Conservation (phyloP, 35 echinoderm and acorn worm genomes). For the Ptychodera flava region DNA sequence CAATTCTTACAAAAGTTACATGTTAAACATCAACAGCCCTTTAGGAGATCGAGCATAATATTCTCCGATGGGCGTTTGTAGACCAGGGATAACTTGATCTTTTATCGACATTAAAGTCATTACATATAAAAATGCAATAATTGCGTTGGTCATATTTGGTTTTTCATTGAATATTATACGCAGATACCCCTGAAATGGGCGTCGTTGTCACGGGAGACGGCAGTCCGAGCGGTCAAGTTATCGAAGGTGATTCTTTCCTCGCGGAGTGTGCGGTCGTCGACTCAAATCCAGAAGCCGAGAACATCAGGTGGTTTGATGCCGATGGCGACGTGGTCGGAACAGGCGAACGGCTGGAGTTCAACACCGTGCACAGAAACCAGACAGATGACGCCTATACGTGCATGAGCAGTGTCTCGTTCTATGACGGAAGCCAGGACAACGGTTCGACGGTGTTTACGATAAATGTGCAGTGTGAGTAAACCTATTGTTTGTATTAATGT, state of each 20-base stretch:
- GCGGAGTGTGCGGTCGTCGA: neutral
- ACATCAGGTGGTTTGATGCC: neutral
- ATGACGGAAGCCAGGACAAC: neutral
- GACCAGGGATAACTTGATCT: no score
- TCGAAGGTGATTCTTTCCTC: neutral
- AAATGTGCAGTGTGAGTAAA: neutral
- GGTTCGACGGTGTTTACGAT: neutral
- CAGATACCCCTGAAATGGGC: no score
- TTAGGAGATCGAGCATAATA: no score
- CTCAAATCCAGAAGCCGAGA: neutral
- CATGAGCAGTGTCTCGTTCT: neutral
- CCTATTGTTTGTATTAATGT: neutral
- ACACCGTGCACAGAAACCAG: neutral
- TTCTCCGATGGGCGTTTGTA: no score
- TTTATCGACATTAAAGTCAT: no score
- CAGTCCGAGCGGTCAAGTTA: no score
- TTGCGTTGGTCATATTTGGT: no score
- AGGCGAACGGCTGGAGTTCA: neutral
- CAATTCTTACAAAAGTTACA: no score
- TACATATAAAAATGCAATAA: no score
- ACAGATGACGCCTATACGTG: neutral
- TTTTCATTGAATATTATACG: no score
- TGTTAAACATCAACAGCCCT: no score
- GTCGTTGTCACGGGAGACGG: no score
- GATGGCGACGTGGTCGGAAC: neutral